phyloP scores from a whole-genome alignment of 2,888 invertebrate species.

The Clostera curtula region DNA sequence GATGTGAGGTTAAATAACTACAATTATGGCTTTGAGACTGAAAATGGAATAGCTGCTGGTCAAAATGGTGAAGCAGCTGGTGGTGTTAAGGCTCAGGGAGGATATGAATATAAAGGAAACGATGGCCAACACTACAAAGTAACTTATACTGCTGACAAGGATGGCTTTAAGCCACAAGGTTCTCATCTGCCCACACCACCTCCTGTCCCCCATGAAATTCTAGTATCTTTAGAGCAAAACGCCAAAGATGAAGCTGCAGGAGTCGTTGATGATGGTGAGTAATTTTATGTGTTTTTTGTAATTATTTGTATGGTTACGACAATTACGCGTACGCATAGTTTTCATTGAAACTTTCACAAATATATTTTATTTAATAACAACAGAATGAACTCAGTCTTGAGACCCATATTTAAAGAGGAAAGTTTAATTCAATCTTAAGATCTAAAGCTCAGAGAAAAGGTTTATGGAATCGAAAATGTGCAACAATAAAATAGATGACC shows the following conservation, averaged over 20 bases:
- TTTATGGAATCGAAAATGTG: too few species aligned
- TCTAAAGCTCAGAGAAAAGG: too few species aligned
- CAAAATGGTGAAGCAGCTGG: constrained; percentile 43
- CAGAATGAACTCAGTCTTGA: too few species aligned
- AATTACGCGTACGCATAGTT: too few species aligned
- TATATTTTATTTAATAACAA: neutral
- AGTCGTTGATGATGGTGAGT: constrained; percentile 55
- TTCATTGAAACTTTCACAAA: neutral
- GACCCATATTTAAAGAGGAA: too few species aligned
- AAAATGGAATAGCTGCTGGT: constrained; percentile 55
- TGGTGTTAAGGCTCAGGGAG: constrained; percentile 52
- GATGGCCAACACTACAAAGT: constrained; percentile 58
- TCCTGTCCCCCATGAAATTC: constrained; percentile 53
- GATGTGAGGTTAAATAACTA: constrained; percentile 43
- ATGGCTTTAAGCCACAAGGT: constrained; percentile 50
- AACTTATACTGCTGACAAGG: constrained; percentile 54
- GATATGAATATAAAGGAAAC: constrained; percentile 53
- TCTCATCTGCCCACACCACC: constrained; percentile 57
- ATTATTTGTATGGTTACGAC: constrained; percentile 5
- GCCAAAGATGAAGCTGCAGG: constrained; percentile 57
- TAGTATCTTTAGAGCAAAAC: constrained; percentile 51
- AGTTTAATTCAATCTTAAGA: too few species aligned
- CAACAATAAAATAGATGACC: too few species aligned
- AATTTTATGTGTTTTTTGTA: constrained; percentile 3
- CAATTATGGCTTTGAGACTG: constrained; percentile 51